Evolutionary conservation across 2,888 invertebrate genomes (phyloP), one percentile per base, ranked within the genome.

Genomic region (Deilephila elpenor): DNA sequence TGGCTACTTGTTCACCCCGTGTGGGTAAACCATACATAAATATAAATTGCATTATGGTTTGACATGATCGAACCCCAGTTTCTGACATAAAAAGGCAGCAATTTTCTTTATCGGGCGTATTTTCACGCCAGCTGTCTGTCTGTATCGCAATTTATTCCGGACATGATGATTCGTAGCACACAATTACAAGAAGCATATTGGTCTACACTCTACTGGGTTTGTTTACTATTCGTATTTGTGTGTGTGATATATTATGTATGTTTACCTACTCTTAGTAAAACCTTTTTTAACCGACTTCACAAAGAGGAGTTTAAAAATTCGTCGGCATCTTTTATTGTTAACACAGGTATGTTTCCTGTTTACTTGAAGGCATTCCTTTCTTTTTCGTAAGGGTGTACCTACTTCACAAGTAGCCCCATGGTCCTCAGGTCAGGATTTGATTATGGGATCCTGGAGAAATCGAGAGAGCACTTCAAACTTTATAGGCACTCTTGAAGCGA

Each of bases 71-170:
- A 44, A n/a, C 25, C 44, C 11, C n/a, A 8, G 20, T 5, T 67
- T 25, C 25, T 51, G 67, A 67, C 25, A 51, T 17, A 44, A 25
- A 64, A 44, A 64, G 64, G 64, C 20, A 64, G 67, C 44, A 51
- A 67, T 67, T 67, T 51, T 67, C 67, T 67, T 67, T 67, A 67
- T 67, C 44, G 20, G 44, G 8, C 20, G 20, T 44, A 44, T 44
- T 67, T 67, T 20, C 44, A 44, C 67, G 51, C 67, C 44, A 44
- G 67, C 67, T 25, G 17, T 25, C 51, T 14, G 17, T 25, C 67
- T 44, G 4, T 20, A 51, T 67, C 25, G 17, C 67, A 67, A 25
- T 67, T 67, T 51, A 37, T 37, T 67, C 17, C 67, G 5, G 20
- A 25, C 20, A 51, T 67, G 29, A 25, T 25, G 11, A 11, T 56